Evolutionary conservation across 1,140 invertebrate genomes (phyloP).

Genomic region (Drosophila auraria): DNA sequence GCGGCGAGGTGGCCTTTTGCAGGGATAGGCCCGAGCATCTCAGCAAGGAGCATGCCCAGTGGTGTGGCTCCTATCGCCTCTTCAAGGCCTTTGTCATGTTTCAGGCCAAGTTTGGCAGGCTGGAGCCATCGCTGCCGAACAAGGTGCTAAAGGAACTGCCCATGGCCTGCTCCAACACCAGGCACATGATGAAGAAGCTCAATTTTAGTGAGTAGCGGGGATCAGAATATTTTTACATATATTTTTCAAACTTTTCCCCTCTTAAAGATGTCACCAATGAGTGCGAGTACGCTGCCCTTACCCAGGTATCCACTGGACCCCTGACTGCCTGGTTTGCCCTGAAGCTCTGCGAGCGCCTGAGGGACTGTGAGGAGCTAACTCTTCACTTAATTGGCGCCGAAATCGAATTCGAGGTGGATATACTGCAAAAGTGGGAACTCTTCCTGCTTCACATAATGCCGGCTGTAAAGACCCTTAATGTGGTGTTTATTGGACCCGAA

Average conservation of each 20-base stretch:
- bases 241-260: background rate
- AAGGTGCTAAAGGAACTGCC: constrained; percentile 83
- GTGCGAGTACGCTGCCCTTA: constrained; percentile 88
- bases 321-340: constrained; percentile 88
- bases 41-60: constrained; percentile 84
- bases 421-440: constrained; percentile 89
- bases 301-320: constrained; percentile 88
- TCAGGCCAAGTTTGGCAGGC: constrained; percentile 86
- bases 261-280: constrained; percentile 85
- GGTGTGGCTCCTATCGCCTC: constrained; percentile 86
- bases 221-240: background rate
- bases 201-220: constrained; percentile 46
- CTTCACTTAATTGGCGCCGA: constrained; percentile 87
- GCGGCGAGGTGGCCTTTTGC: constrained; percentile 87
- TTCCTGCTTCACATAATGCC: constrained; percentile 89
- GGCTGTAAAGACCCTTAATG: constrained; percentile 86
- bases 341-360: constrained; percentile 85
- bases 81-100: constrained; percentile 86
- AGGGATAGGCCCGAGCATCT: constrained; percentile 85
- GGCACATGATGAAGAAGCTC: constrained; percentile 62
- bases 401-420: constrained; percentile 89
- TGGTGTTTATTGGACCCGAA: constrained; percentile 89
- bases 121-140: constrained; percentile 87
- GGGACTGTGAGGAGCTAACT: constrained; percentile 60
- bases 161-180: constrained; percentile 57